A percentile compares a stretch with the other conserved stretches of the same genome.
Conservation (phyloP, 2,113 vertebrate genomes). For the Notothenia coriiceps region DNA sequence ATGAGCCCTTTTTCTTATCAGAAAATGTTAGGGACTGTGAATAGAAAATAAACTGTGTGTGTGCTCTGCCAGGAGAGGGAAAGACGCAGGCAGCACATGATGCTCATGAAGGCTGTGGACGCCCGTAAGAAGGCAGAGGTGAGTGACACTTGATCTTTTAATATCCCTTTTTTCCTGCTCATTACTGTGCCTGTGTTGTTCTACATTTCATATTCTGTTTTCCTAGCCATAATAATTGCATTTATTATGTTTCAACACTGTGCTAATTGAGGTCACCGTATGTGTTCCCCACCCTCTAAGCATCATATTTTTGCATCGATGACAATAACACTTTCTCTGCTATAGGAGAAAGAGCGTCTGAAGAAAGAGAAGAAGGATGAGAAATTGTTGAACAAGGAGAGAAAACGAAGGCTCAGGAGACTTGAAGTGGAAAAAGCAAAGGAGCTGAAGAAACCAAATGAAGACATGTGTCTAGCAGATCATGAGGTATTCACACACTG, state of each 20-base stretch:
- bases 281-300: constrained; percentile 1
- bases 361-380: constrained; percentile 96
- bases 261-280: background rate
- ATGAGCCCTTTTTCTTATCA: background rate
- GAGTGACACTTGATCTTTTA: constrained; percentile 45
- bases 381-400: constrained; percentile 94
- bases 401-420: constrained; percentile 91
- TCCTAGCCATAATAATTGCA: background rate
- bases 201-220: background rate
- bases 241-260: background rate
- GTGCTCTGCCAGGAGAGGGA: constrained; percentile 91
- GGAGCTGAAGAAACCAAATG: constrained; percentile 95
- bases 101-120: constrained; percentile 96
- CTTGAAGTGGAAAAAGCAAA: constrained; percentile 94
- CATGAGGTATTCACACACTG: constrained; percentile 88
- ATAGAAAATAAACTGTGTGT: constrained; percentile 56
- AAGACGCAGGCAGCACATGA: constrained; percentile 93
- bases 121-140: constrained; percentile 96
- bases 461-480: constrained; percentile 97
- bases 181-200: background rate
- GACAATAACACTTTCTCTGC: constrained; percentile 31
- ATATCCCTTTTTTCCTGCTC: background rate
- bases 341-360: constrained; percentile 92
- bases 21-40: background rate
- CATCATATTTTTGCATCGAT: constrained; percentile 3